Conservation (phyloP, 2,888 invertebrate genomes). For the Luperina testacea region DNA sequence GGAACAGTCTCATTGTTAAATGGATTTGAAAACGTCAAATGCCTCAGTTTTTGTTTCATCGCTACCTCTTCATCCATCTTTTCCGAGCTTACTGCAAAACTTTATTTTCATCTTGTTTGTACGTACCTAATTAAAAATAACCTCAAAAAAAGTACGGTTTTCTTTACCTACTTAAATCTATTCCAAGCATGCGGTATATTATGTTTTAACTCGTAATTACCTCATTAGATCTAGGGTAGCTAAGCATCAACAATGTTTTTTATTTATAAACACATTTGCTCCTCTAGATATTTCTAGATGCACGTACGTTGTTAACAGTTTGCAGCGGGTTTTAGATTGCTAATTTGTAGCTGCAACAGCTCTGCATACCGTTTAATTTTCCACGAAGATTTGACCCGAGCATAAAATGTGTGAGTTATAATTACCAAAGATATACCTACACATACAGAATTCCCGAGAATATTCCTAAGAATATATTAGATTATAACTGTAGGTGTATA, state of each 20-base stretch:
- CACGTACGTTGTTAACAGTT: constrained; percentile 52
- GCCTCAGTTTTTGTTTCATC: not conserved
- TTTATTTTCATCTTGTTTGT: not conserved
- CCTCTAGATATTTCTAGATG: constrained; percentile 30
- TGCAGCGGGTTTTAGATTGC: constrained; percentile 53
- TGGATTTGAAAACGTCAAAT: not conserved
- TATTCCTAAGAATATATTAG: not conserved
- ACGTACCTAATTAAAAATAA: constrained; percentile 5
- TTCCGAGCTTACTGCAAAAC: not conserved
- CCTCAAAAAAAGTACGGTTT: not conserved
- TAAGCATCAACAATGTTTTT: constrained; percentile 23
- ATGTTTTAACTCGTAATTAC: constrained; percentile 13
- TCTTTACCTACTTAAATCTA: constrained; percentile 1
- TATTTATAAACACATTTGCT: constrained; percentile 29
- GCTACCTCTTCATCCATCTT: not conserved
- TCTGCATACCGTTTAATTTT: constrained; percentile 53
- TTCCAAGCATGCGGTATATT: not conserved
- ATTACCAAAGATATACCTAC: constrained; percentile 6
- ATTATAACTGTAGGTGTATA: not conserved
- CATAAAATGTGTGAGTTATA: constrained; percentile 1
- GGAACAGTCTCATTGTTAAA: constrained; percentile 11
- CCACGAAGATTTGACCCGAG: constrained; percentile 23
- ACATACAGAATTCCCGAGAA: not conserved
- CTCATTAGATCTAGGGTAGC: constrained; percentile 8
- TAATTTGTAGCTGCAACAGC: constrained; percentile 57